Conservation (phyloP, 2,888 invertebrate species). For the Branchipolynoe longqiensis region DNA sequence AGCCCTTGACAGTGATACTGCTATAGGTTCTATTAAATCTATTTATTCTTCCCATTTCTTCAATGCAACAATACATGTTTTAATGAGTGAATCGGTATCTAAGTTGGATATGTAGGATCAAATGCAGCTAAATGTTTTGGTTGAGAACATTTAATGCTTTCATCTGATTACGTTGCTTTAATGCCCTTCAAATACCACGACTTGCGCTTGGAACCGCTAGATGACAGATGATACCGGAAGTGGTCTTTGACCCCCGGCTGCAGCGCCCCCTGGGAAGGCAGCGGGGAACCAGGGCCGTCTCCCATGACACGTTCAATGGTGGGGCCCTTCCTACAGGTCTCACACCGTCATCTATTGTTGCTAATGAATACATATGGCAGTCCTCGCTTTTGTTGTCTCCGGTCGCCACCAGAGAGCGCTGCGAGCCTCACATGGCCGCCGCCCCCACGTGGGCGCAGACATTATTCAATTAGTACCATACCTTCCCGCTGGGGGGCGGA, state of each 20-base stretch:
- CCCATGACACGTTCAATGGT: conserved; percentile 44
- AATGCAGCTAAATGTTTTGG: too few species aligned
- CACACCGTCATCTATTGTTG: conserved; percentile 7
- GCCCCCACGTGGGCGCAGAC: conserved; percentile 28
- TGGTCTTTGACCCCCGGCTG: conserved; percentile 6
- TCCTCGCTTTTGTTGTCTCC: conserved; percentile 36
- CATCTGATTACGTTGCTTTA: too few species aligned
- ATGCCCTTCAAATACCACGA: too few species aligned
- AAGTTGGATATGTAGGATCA: too few species aligned
- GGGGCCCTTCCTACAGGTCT: conserved; percentile 16
- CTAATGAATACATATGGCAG: conserved; percentile 26
- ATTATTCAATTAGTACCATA: conserved; percentile 49
- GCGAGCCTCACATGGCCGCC: background rate
- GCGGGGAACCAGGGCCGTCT: conserved; percentile 15
- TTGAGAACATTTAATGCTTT: too few species aligned
- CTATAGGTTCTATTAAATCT: too few species aligned
- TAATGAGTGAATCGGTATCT: too few species aligned
- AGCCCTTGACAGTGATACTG: too few species aligned
- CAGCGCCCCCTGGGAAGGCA: conserved; percentile 6
- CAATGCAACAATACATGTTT: too few species aligned
- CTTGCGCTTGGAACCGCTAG: conserved; percentile 10
- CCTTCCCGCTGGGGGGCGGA: conserved; percentile 40
- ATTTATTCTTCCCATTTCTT: too few species aligned
- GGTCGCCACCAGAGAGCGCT: conserved; percentile 3
- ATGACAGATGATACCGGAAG: conserved; percentile 30